These are phyloP conservation scores for Plagiodera versicolora DNA, from an alignment of 2,888 invertebrate genomes.

Conservation along the genomic window DNA sequence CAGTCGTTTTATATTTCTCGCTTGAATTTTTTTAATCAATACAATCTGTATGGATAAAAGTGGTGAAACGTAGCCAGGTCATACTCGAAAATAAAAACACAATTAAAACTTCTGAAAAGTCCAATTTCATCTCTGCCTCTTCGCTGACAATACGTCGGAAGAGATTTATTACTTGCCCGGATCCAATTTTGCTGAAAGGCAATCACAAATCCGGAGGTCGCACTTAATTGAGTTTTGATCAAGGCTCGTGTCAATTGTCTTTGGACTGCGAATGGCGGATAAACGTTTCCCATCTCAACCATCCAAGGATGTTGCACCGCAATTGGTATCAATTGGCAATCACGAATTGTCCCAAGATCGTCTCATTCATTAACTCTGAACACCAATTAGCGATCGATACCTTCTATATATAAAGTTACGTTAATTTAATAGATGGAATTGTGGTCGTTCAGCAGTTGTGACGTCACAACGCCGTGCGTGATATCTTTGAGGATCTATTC, in stretches of 20 bases:
- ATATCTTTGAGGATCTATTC: too few relatives aligned
- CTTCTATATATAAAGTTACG: too few relatives aligned
- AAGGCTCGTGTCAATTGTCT: slow-evolving; percentile 1
- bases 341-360: background rate
- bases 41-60: too few relatives aligned
- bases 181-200: slow-evolving; percentile 1
- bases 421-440: too few relatives aligned
- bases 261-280: background rate
- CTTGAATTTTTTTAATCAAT: too few relatives aligned
- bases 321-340: background rate
- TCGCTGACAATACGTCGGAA: background rate
- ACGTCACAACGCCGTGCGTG: too few relatives aligned
- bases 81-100: too few relatives aligned
- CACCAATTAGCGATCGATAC: too few relatives aligned
- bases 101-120: background rate
- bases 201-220: background rate
- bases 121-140: background rate
- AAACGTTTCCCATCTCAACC: background rate
- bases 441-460: too few relatives aligned
- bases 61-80: too few relatives aligned
- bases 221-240: background rate
- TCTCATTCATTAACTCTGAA: background rate
- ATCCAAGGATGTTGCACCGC: background rate
- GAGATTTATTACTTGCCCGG: slow-evolving; percentile 10
- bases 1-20: too few relatives aligned